Evolutionary conservation across 2,888 invertebrate species (phyloP), one percentile per base, ranked within the genome.

Genomic region (Uloborus plumipes): DNA sequence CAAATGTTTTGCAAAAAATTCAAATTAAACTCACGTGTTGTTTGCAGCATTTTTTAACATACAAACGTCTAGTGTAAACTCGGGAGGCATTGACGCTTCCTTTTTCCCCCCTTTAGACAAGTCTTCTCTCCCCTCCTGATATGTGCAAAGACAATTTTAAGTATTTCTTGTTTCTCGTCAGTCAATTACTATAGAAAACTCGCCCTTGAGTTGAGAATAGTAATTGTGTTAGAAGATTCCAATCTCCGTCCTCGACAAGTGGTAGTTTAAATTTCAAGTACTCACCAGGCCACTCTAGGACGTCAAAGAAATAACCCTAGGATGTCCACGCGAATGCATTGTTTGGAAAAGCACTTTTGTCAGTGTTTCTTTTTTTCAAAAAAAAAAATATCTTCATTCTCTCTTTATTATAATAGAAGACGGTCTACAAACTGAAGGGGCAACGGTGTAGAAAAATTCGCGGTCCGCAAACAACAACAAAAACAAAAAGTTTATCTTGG

Each of bases 241-340:
- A 74, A 81, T 81, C 74, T 81, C 49, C 69, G 70, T 69, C 58
- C 50, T 20, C 31, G 50, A 74, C 80, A 81, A 81, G 80, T 75
- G 74, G 80, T 70, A 74, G 80, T 81, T 81, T 81, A 81, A 81
- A 74, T 81, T 81, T 81, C 74, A 81, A 81, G 80, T 64, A 81
- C 74, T 74, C 64, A 55, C 49, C 73, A 16, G 62, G 22, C 62
- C 59, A 64, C 79, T 80, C 69, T 7, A 69, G 62, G 20, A 61
- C 67, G 59, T 74, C 80, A 81, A 74, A 81, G 80, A 70, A 74
- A 81, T 74, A 81, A 74, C 80, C 58, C 70, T 53, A 74, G 80
- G 80, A 74, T 80, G 69, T 55, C 73, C 80, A 80, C 67, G 55
- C 58, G 67, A 20, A 59, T 51, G 64, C 70, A 70, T 81, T 81